Evolutionary conservation across 2,797 vertebrate species (phyloP).

Genomic region (Hydrophis major): DNA sequence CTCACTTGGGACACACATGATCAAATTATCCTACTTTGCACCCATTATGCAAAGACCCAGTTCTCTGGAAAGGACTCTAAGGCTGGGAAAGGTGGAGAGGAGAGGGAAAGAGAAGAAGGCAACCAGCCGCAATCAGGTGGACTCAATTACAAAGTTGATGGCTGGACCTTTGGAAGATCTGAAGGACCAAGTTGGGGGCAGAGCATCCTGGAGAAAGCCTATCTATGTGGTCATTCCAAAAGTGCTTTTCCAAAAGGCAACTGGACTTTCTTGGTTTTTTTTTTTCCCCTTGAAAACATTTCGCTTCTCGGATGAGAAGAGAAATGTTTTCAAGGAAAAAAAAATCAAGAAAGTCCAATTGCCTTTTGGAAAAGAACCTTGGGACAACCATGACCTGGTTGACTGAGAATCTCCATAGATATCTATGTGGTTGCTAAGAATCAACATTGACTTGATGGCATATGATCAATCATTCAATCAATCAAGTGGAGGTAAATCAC

Average conservation of each 20-base stretch:
- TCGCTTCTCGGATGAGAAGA: no score
- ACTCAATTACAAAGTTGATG: not conserved
- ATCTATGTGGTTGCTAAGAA: not conserved
- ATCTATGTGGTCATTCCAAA: not conserved
- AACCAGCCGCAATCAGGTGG: not conserved
- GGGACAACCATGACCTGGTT: not conserved
- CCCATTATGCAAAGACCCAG: not conserved
- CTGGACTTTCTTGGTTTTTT: no score
- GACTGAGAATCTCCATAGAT: no score
- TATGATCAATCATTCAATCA: not conserved
- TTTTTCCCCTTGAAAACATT: no score
- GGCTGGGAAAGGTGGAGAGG: not conserved
- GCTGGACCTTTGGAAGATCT: not conserved
- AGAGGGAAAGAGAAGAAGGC: not conserved
- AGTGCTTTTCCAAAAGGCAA: no score
- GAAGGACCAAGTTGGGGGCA: not conserved
- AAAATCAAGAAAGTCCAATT: no score
- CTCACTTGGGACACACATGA: not conserved
- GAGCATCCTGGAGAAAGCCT: not conserved
- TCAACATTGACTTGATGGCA: not conserved
- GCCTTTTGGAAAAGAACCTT: not conserved
- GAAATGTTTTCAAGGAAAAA: no score
- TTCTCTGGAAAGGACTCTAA: not conserved
- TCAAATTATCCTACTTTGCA: not conserved
- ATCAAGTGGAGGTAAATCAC: not conserved